Conservation (phyloP, 2,113 vertebrate species). For the Antechinus flavipes region DNA sequence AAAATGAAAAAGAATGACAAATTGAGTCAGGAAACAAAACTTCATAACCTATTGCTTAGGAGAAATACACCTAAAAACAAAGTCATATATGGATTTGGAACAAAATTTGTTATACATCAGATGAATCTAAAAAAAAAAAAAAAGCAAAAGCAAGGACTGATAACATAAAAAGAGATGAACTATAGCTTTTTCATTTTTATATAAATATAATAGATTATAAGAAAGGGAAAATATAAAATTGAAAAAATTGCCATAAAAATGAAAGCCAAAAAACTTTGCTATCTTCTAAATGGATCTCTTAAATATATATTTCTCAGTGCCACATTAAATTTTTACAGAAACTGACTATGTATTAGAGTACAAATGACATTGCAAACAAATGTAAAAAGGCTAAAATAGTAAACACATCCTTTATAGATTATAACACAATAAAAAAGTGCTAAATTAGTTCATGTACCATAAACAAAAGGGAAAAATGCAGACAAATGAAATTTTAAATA, state of each 20-base stretch:
- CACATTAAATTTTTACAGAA: neutral
- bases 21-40: neutral
- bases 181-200: neutral
- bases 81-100: neutral
- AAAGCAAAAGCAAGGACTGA: neutral
- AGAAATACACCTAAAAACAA: neutral
- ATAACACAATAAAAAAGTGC: neutral
- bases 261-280: neutral
- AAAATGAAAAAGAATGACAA: neutral
- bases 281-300: neutral
- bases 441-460: neutral
- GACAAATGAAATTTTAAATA: neutral
- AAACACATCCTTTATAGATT: neutral
- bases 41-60: neutral
- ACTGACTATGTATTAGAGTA: neutral
- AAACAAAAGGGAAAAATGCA: neutral
- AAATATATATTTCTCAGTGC: neutral
- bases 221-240: neutral
- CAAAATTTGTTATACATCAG: neutral
- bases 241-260: neutral
- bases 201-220: neutral
- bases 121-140: neutral
- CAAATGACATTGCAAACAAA: neutral
- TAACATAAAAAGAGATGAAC: neutral
- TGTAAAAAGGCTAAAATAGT: neutral